Base-by-base conservation (phyloP, 2,888 invertebrate species). In the Amphipyra berbera region DNA sequence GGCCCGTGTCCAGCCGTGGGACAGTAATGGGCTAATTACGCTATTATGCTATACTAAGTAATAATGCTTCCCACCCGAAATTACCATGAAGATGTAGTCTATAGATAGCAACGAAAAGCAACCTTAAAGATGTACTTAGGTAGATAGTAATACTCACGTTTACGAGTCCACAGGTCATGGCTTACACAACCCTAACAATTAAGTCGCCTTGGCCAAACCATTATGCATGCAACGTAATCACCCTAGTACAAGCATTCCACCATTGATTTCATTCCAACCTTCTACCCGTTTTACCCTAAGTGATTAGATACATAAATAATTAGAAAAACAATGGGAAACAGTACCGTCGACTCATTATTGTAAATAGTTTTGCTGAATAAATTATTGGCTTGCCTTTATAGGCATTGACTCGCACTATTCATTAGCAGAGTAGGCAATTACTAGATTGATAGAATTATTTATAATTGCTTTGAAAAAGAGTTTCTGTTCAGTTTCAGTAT, bases 181-280 rank as follows among this genome's bases (percentile, higher is more conserved):
- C 33, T 58, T 65, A 41, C 53, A 37, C 52, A 53, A 37, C 55
- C 37, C 52, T 15, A 49, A 47, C 45, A 42, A 59, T 50, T 47
- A 54, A 45, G 40, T 72, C 45, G 13, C 77, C 77, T 76, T 75
- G 65, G 68, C 63, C 59, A 52, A 54, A 54, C 56, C 53, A 27
- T 61, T 58, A 60, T 64, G 37, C 62, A 76, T 59, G 46, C 47
- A 71, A 47, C 14, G 13, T 54, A 40, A 12, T 35, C 48, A 60
- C 30, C 37, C 44, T 12, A 30, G 35, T 44, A 14, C 53, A 33
- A 21, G 48, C 12, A 62, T 54, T 38, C 41, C 54, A 27, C 38
- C 59, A 77, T 61, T 66, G 61, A 66, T 73, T 68, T 58, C 6
- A 61, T 48, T 59, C 12, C n/a, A 14, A 27, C 45, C n/a, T 21